These are phyloP conservation scores for Parnassius apollo DNA, from an alignment of 2,888 invertebrate genomes.

Conservation along the genomic window DNA sequence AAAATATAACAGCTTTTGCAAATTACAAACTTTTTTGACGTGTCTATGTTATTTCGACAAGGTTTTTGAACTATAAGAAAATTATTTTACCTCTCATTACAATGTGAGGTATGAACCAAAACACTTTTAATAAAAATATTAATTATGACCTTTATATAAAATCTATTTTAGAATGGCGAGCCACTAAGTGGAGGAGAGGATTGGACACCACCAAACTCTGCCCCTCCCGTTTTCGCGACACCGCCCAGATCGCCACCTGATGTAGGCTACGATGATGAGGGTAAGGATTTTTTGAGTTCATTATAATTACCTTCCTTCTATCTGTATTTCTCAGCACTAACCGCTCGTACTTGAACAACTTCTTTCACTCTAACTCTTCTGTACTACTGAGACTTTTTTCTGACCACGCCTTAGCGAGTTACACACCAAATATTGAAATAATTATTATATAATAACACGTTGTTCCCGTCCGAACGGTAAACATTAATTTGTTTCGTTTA, in stretches of 20 bases:
- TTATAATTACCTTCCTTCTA: conserved; percentile 17
- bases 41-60: too few species aligned
- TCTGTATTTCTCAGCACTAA: conserved; percentile 34
- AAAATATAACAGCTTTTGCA: too few species aligned
- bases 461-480: conserved; percentile 40
- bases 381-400: conserved; percentile 29
- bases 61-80: too few species aligned
- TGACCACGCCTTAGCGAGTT: neutral
- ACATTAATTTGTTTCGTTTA: conserved; percentile 38
- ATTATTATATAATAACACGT: conserved; percentile 28
- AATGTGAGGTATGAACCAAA: too few species aligned
- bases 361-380: conserved; percentile 11
- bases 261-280: conserved; percentile 50
- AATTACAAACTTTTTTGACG: too few species aligned
- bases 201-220: conserved; percentile 87
- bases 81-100: too few species aligned
- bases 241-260: conserved; percentile 82
- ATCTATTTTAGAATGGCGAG: conserved; percentile 82
- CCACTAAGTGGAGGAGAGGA: conserved; percentile 85
- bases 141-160: too few species aligned
- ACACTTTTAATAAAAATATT: too few species aligned
- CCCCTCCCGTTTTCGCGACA: conserved; percentile 87
- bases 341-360: conserved; percentile 43
- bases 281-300: conserved; percentile 44
- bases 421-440: too few species aligned